Conservation (phyloP, 2,888 invertebrate species). For the Pegoplata infirma region DNA sequence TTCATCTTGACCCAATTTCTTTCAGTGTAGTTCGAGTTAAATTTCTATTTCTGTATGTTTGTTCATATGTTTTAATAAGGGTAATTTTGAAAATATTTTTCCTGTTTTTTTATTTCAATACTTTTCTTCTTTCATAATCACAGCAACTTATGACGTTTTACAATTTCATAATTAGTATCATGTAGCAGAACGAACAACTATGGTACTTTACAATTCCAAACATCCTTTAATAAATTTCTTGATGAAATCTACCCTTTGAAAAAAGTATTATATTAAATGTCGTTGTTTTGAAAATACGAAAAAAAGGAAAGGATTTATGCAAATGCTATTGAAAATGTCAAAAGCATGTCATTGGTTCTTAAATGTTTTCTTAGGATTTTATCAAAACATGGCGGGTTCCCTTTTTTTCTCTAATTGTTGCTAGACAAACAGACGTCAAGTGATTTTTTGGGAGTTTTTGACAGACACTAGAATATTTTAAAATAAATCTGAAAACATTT, state of each 20-base stretch:
- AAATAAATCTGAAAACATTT: too few relatives aligned
- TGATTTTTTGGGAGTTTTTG: too few relatives aligned
- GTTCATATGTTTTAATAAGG: conserved; percentile 15
- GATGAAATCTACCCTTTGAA: conserved; percentile 18
- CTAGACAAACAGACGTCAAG: conserved; percentile 58
- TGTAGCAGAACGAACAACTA: conserved; percentile 31
- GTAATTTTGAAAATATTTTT: conserved; percentile 45
- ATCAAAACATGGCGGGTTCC: conserved; percentile 48
- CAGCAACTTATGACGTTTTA: conserved; percentile 51
- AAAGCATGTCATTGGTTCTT: conserved; percentile 52
- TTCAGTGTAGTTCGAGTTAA: too few relatives aligned
- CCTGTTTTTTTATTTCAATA: background rate
- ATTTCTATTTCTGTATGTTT: conserved; percentile 15
- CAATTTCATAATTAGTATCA: conserved; percentile 57
- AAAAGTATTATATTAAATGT: conserved; percentile 17
- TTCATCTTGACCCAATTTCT: too few relatives aligned
- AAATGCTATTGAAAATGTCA: conserved; percentile 59
- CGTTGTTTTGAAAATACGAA: conserved; percentile 16
- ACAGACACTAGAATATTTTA: too few relatives aligned
- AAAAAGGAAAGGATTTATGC: conserved; percentile 47
- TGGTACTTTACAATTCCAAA: background rate
- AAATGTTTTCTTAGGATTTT: conserved; percentile 56
- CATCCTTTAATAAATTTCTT: background rate
- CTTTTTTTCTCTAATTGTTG: conserved; percentile 17
- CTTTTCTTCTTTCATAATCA: conserved; percentile 43